A percentile compares a stretch with the other conserved stretches of the same genome.
Evolutionary conservation across 2,113 vertebrate species (phyloP).

Genomic region (Oceanodroma tethys): DNA sequence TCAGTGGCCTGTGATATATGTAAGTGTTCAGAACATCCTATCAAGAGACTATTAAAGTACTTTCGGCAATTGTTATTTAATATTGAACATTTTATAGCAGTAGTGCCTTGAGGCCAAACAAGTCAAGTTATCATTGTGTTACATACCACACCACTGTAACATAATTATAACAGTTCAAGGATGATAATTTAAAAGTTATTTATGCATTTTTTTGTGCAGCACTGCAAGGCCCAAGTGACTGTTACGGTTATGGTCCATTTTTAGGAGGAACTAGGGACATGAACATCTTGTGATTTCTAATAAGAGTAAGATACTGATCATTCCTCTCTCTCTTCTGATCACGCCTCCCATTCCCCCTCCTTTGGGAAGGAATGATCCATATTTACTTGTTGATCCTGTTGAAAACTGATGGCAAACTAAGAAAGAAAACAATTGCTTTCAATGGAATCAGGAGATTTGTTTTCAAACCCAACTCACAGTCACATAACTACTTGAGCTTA

Average conservation of each 20-base stretch:
- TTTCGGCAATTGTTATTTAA: conserved; percentile 56
- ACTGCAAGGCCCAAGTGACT: neutral
- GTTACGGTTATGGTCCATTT: neutral
- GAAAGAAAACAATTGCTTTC: neutral
- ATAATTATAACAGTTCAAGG: neutral
- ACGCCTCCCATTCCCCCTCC: neutral
- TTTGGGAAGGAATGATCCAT: neutral
- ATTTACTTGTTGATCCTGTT: neutral
- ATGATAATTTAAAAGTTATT: neutral
- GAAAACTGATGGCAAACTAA: neutral
- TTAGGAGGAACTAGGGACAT: neutral
- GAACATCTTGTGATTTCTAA: neutral
- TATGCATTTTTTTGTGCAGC: neutral
- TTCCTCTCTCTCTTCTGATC: neutral
- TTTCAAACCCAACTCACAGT: neutral
- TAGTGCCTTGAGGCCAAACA: neutral
- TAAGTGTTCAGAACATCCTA: conserved; percentile 5
- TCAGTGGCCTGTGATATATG: conserved; percentile 30
- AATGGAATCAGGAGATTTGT: neutral
- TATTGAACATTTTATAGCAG: conserved; percentile 12
- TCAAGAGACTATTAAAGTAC: conserved; percentile 26
- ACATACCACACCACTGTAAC: neutral
- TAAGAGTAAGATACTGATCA: neutral
- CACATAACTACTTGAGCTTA: neutral
- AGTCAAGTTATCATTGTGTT: neutral